Evolutionary conservation across 2,797 vertebrate genomes (phyloP).

Genomic region (Mormyrus proboscirostris): DNA sequence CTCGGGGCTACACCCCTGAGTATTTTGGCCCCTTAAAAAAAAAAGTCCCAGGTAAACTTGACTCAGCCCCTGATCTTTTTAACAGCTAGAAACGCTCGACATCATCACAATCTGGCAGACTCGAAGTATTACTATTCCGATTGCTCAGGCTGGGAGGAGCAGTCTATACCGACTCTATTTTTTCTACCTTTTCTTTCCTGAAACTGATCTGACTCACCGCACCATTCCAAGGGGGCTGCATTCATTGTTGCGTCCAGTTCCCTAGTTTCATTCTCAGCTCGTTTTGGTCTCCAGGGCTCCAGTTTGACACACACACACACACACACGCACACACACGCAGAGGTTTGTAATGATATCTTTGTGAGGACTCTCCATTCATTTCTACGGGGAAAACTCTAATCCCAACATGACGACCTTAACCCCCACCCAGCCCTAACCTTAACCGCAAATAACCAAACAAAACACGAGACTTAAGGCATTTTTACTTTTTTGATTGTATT

Average conservation of each 20-base stretch:
- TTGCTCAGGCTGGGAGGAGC: not conserved
- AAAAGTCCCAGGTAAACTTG: not conserved
- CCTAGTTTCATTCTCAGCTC: not conserved
- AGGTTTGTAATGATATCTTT: not conserved
- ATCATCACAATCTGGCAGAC: not conserved
- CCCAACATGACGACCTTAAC: not conserved
- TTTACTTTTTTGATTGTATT: not conserved
- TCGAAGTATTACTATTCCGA: not conserved
- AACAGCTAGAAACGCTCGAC: not conserved
- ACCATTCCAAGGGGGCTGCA: not conserved
- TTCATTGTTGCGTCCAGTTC: not conserved
- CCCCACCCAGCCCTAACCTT: not conserved
- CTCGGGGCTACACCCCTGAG: not conserved
- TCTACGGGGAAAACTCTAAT: not conserved
- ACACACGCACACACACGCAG: not conserved
- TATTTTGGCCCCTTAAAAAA: not conserved
- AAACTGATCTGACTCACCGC: not conserved
- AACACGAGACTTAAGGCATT: not conserved
- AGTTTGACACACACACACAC: not conserved
- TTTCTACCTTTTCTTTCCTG: slow-evolving; percentile 2
- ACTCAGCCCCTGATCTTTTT: not conserved
- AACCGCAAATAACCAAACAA: not conserved
- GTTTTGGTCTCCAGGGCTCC: not conserved
- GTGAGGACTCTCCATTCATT: not conserved
- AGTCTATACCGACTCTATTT: not conserved